Base-by-base conservation (phyloP, 2,888 invertebrate species). In the Cylloceria caligata region DNA sequence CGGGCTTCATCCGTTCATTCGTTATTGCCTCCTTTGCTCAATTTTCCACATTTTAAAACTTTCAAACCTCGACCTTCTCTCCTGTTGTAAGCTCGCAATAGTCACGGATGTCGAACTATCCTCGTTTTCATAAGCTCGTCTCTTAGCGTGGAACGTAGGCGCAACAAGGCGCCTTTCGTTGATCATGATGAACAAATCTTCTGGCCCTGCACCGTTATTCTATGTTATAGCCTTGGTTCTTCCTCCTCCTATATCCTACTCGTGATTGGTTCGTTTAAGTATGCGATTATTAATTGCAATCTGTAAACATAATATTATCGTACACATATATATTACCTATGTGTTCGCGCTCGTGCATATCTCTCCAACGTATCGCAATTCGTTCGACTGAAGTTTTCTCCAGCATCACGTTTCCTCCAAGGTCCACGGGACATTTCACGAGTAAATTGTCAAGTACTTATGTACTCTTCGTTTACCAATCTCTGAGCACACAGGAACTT, bases 31-130 rank as follows among this genome's bases (percentile, higher is more conserved):
- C 36, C 36, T 68, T 60, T 36, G 7, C 30, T 42, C 55, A 30
- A n/a, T 45, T 80, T 64, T 74, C 36, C 55, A 24, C 55, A 11
- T 74, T 74, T 80, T 74, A 72, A 55, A 69, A 74, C 0, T 52
- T 69, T 42, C 36, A 62, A 36, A 27, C 34, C 67, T 39, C 30
- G 9, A 34, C 24, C 16, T 16, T 16, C 49, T 49, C 57, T 42
- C 7, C 13, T 7, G 27, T 21, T 11, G 19, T 49, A 19, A 36
- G 9, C 45, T 69, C 68, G 1, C 4, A 34, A 69, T 34, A 75
- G 24, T 47, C 36, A 75, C 80, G 74, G 62, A 21, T 55, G 80
- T 68, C 62, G 49, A 80, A 57, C 34, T 62, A 64, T 11, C 1
- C 64, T 80, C 45, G 64, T 75, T 3, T n/a, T n/a, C 5, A 3